Evolutionary conservation across 2,888 invertebrate species (phyloP), one percentile per base, ranked within the genome.

Genomic region (Mylabris sibirica): DNA sequence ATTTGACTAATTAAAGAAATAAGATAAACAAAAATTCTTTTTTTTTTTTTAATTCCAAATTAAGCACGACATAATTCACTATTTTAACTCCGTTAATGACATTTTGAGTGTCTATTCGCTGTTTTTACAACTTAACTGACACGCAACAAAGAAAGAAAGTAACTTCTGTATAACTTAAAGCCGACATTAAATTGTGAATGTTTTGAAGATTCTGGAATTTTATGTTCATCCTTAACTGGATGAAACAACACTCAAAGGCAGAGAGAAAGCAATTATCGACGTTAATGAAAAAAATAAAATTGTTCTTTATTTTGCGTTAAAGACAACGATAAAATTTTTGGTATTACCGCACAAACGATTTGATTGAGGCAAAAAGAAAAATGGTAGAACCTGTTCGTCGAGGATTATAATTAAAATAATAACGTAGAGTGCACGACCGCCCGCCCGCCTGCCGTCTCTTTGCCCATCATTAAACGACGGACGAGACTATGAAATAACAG

Each of bases 341-440:
- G 17, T 44, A 17, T 6, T 24, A 12, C 5, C 12, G 57, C 4
- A 44, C 17, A 11, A 44, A 44, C 38, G 38, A 38, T 38, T 38
- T 44, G 6, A 44, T 14, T 41, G 41, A 41, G 44, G 3, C 2
- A 6, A 17, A 11, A 57, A 14, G 24, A 57, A 26, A 26, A n/a
- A 12, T 26, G n/a, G 24, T 57, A 57, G 57, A 63, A 71, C 70
- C 70, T 61, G 70, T 68, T 71, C 68, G 26, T 30, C 65, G 44
- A 72, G 74, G 75, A 69, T 76, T 72, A 72, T 74, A 76, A 76
- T 76, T 76, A 76, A 74, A 74, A 72, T 76, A 76, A 76, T 76
- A 76, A 76, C 73, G 70, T 61, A 69, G 72, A 68, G 61, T 70
- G 66, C 63, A 63, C 66, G 68, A 63, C 64, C 49, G 63, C 69